These are phyloP conservation scores for Anas bernieri DNA, from an alignment of 2,797 vertebrate species.

Conservation along the genomic window DNA sequence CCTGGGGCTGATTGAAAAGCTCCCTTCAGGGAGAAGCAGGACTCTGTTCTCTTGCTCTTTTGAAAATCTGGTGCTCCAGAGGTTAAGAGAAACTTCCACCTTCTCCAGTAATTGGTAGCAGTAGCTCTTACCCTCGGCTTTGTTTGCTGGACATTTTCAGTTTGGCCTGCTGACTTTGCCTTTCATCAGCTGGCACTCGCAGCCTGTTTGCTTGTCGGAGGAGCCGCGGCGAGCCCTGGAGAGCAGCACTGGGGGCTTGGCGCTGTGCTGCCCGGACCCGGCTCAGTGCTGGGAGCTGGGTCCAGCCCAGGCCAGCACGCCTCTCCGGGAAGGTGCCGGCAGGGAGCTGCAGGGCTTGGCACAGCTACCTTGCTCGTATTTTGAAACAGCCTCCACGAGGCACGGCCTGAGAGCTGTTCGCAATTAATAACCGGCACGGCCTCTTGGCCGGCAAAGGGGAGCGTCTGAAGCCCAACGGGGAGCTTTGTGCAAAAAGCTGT, in stretches of 20 bases:
- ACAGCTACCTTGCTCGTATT: neutral
- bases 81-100: neutral
- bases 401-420: constrained; percentile 25
- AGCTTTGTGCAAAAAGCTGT: neutral
- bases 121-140: neutral
- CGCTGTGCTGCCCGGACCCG: neutral
- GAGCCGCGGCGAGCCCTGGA: neutral
- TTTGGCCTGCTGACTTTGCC: neutral
- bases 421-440: neutral
- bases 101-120: neutral
- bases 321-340: neutral
- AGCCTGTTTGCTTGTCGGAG: neutral
- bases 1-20: neutral
- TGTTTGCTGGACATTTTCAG: neutral
- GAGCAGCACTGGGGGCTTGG: neutral
- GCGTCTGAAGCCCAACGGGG: neutral
- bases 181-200: neutral
- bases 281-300: neutral
- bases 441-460: neutral
- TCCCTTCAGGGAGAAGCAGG: neutral
- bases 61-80: neutral
- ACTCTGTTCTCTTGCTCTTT: neutral
- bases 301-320: neutral
- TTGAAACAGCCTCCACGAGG: neutral
- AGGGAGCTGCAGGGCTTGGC: neutral